Conservation (phyloP, 2,113 vertebrate species). For the Hylia prasina region DNA sequence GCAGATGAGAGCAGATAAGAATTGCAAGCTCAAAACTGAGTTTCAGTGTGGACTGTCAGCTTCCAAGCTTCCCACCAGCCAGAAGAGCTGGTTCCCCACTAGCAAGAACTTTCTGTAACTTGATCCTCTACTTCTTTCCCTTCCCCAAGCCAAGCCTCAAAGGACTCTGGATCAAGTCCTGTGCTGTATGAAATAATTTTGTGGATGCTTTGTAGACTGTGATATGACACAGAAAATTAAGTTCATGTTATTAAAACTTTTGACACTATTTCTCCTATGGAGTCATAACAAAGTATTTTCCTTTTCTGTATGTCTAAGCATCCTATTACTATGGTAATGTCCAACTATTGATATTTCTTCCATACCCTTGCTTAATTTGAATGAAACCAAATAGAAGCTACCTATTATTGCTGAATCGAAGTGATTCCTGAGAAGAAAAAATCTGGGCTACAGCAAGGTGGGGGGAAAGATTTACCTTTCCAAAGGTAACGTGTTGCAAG, state of each 20-base stretch:
- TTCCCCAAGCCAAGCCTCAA: neutral
- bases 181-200: neutral
- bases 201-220: neutral
- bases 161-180: neutral
- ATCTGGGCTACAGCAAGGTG: neutral
- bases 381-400: neutral
- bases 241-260: neutral
- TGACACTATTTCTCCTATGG: neutral
- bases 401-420: neutral
- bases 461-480: neutral
- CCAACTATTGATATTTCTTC: neutral
- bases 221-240: neutral
- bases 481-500: slow-evolving; percentile 10
- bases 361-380: neutral
- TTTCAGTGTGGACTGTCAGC: neutral
- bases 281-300: neutral
- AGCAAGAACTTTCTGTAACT: neutral
- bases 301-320: neutral
- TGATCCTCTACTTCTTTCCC: neutral
- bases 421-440: neutral
- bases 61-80: neutral
- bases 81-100: neutral
- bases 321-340: neutral
- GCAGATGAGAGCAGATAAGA: neutral
- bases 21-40: neutral